Percentiles rank a stretch among this genome's conserved stretches.
Evolutionary conservation across 1,140 invertebrate genomes (phyloP).

Genomic region (Ceratosolen fusciceps): DNA sequence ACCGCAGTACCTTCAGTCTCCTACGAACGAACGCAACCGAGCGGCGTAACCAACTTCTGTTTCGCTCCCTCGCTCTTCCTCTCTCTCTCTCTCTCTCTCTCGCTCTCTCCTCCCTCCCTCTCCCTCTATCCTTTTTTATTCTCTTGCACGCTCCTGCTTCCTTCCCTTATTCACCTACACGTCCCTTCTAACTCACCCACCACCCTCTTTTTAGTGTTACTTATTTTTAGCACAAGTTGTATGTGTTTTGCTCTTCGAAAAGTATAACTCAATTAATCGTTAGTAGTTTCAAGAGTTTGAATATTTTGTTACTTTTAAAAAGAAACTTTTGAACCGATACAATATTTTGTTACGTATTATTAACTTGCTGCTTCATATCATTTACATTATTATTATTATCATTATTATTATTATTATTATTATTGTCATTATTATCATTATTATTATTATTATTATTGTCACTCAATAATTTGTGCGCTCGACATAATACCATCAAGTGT

Average conservation of each 20-base stretch:
- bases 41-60: slow-evolving; percentile 56
- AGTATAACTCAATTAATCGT: slow-evolving; percentile 30
- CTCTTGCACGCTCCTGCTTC: no score
- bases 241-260: not conserved
- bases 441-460: no score
- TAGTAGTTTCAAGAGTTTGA: not conserved
- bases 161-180: not conserved
- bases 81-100: slow-evolving; percentile 25
- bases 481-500: no score
- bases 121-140: no score
- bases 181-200: not conserved
- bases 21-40: slow-evolving; percentile 64
- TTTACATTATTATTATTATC: not conserved
- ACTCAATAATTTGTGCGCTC: no score
- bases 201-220: not conserved
- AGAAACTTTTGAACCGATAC: not conserved
- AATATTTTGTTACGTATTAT: not conserved
- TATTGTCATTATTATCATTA: no score
- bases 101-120: not conserved
- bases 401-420: no score
- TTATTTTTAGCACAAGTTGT: slow-evolving; percentile 28
- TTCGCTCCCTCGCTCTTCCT: slow-evolving; percentile 45
- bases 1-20: slow-evolving; percentile 68
- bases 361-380: not conserved
- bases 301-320: not conserved